Conservation (phyloP, 2,113 vertebrate species). For the Labrus mixtus region DNA sequence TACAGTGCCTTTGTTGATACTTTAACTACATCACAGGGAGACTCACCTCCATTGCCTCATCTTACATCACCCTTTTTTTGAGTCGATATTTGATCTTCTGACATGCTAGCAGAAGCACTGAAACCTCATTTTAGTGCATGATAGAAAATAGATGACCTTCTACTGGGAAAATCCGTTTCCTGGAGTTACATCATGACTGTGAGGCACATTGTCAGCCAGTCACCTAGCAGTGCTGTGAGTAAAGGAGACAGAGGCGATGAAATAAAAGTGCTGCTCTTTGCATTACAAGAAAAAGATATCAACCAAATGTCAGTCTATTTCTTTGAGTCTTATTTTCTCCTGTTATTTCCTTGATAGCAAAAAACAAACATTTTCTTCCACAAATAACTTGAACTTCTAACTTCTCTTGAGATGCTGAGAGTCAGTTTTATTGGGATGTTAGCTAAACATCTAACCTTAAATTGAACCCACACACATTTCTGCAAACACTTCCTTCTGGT, state of each 20-base stretch:
- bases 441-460: constrained; percentile 8
- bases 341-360: background rate
- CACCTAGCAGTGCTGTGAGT: constrained; percentile 2
- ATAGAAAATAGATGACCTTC: constrained; percentile 62
- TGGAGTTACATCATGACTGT: constrained; percentile 71
- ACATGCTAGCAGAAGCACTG: constrained; percentile 9
- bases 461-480: constrained; percentile 34
- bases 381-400: constrained; percentile 11
- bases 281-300: constrained; percentile 47
- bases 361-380: background rate
- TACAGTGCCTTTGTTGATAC: constrained; percentile 50
- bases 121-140: constrained; percentile 51
- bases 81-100: constrained; percentile 46
- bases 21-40: constrained; percentile 44
- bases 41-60: constrained; percentile 59
- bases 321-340: background rate
- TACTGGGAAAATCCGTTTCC: constrained; percentile 60
- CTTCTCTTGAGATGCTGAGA: constrained; percentile 14
- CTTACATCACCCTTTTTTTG: constrained; percentile 65
- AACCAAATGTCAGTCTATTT: constrained; percentile 3
- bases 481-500: constrained; percentile 8
- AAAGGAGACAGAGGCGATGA: constrained; percentile 16
- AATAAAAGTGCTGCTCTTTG: constrained; percentile 21
- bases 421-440: too few relatives aligned
- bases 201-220: constrained; percentile 39